These are phyloP conservation scores for Melieria omissa DNA, from an alignment of 2,888 invertebrate species.

Conservation along the genomic window DNA sequence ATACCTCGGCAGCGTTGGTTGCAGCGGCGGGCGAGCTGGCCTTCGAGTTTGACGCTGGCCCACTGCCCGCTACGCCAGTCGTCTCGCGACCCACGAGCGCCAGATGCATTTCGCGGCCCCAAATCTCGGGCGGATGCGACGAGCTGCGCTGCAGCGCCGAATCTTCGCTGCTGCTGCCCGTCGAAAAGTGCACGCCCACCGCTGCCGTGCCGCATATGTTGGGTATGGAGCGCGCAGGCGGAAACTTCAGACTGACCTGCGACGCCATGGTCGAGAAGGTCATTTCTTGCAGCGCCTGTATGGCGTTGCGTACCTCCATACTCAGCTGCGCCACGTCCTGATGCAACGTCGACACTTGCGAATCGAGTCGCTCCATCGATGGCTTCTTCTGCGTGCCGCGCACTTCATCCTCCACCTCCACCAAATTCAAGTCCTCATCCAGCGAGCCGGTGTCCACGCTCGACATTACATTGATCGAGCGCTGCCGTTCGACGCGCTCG, in stretches of 20 bases:
- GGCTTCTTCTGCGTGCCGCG: slow-evolving; percentile 53
- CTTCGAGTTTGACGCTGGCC: slow-evolving; percentile 42
- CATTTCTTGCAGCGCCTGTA: slow-evolving; percentile 86
- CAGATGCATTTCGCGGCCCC: slow-evolving; percentile 74
- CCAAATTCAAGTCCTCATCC: slow-evolving; percentile 73
- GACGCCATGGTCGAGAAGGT: slow-evolving; percentile 70
- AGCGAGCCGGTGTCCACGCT: slow-evolving; percentile 69
- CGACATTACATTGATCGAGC: slow-evolving; percentile 71
- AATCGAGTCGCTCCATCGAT: slow-evolving; percentile 79
- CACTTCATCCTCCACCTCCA: slow-evolving; percentile 53
- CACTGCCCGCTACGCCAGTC: not conserved
- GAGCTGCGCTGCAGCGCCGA: slow-evolving; percentile 77
- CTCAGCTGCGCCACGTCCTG: slow-evolving; percentile 88
- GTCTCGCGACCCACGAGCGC: slow-evolving; percentile 7
- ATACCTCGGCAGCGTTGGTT: slow-evolving; percentile 21
- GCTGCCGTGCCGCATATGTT: slow-evolving; percentile 71
- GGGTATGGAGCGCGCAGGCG: slow-evolving; percentile 86
- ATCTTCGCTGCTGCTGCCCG: slow-evolving; percentile 43
- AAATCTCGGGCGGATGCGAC: slow-evolving; percentile 87
- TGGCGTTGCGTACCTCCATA: slow-evolving; percentile 85
- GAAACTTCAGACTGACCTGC: slow-evolving; percentile 69
- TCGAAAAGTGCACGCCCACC: slow-evolving; percentile 53
- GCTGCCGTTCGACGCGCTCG: slow-evolving; percentile 76
- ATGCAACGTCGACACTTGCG: slow-evolving; percentile 83
- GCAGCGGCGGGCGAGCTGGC: slow-evolving; percentile 39